Evolutionary conservation across 2,888 invertebrate species (phyloP).

Genomic region (Apodemia hepburni): DNA sequence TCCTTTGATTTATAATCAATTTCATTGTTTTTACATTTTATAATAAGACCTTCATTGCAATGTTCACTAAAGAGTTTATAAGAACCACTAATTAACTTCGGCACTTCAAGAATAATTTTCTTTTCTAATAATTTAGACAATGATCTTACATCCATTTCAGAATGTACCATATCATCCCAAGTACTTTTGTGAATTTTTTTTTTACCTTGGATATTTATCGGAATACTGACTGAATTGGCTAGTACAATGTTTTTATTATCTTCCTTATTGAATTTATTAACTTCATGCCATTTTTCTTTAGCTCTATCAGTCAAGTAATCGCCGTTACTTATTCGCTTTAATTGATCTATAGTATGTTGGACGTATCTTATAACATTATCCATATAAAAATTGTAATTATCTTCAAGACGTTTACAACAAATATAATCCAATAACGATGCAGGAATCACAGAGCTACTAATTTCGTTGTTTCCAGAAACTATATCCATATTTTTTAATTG

Average conservation of each 20-base stretch:
- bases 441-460: slow-evolving; percentile 45
- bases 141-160: slow-evolving; percentile 61
- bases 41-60: slow-evolving; percentile 41
- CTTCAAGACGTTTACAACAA: slow-evolving; percentile 60
- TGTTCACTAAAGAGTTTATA: slow-evolving; percentile 51
- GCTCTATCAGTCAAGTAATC: slow-evolving; percentile 65
- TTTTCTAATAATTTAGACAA: slow-evolving; percentile 62
- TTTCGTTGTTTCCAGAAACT: slow-evolving; percentile 38
- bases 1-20: background rate
- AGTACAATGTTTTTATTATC: slow-evolving; percentile 40
- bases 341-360: slow-evolving; percentile 62
- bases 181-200: slow-evolving; percentile 36
- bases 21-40: slow-evolving; percentile 17
- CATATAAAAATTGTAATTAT: slow-evolving; percentile 66
- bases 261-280: slow-evolving; percentile 26
- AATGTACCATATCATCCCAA: slow-evolving; percentile 61
- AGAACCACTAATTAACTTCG: slow-evolving; percentile 54
- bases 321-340: slow-evolving; percentile 71
- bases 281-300: slow-evolving; percentile 65
- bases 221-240: slow-evolving; percentile 54
- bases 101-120: slow-evolving; percentile 59
- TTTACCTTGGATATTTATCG: slow-evolving; percentile 51
- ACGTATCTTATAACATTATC: slow-evolving; percentile 65
- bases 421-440: slow-evolving; percentile 61
- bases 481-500: slow-evolving; percentile 46